Evolutionary conservation across 1,140 invertebrate species (phyloP).

Genomic region (Drosophila tsacasi): DNA sequence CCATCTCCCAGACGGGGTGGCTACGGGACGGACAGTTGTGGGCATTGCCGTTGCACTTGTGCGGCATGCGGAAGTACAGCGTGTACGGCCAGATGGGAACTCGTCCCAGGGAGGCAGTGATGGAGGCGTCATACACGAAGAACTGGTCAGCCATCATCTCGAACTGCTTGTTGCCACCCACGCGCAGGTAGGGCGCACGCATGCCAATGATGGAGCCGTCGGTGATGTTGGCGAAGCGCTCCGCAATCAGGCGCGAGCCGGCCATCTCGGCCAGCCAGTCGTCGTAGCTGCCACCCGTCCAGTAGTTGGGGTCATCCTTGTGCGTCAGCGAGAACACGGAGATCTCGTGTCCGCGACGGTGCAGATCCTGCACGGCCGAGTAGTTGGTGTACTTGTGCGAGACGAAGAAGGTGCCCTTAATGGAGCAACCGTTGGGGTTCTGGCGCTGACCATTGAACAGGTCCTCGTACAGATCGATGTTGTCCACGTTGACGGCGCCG

Average conservation of each 20-base stretch:
- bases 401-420: slow-evolving; percentile 97
- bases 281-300: slow-evolving; percentile 94
- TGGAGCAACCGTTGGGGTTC: slow-evolving; percentile 97
- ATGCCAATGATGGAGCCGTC: slow-evolving; percentile 95
- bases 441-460: slow-evolving; percentile 94
- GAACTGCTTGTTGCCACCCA: slow-evolving; percentile 97
- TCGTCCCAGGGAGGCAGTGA: slow-evolving; percentile 94
- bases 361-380: slow-evolving; percentile 96
- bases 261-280: slow-evolving; percentile 98
- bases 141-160: slow-evolving; percentile 98
- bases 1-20: slow-evolving; percentile 97
- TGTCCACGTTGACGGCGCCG: slow-evolving; percentile 97
- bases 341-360: slow-evolving; percentile 97
- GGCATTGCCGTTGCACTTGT: slow-evolving; percentile 96
- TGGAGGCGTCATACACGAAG: slow-evolving; percentile 97
- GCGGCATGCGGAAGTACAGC: slow-evolving; percentile 97
- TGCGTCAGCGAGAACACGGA: slow-evolving; percentile 96
- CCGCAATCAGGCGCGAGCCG: slow-evolving; percentile 94
- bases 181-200: slow-evolving; percentile 94
- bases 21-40: slow-evolving; percentile 96
- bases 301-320: slow-evolving; percentile 95
- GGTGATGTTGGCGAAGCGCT: slow-evolving; percentile 96
- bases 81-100: slow-evolving; percentile 98
- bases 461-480: slow-evolving; percentile 96
- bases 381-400: slow-evolving; percentile 99